A percentile compares a stretch with the other conserved stretches of the same genome.
phyloP scores from a whole-genome alignment of 1,140 invertebrate genomes.

The Apis laboriosa region DNA sequence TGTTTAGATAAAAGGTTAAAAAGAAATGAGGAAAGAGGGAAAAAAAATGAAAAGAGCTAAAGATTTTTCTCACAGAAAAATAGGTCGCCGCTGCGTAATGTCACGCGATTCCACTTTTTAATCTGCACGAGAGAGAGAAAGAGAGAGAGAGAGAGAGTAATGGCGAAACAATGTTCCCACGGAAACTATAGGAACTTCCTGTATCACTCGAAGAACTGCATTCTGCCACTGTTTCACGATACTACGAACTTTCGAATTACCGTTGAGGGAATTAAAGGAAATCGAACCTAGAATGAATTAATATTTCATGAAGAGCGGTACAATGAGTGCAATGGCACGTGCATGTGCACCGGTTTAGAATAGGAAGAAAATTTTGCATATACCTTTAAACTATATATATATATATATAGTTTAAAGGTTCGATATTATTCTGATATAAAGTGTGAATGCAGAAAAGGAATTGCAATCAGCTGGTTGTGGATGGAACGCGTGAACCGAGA shows the following conservation, averaged over 20 bases:
- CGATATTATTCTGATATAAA: not conserved
- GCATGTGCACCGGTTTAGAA: not conserved
- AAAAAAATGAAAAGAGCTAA: not conserved
- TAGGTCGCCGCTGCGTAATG: not conserved
- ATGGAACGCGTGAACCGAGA: conserved; percentile 35
- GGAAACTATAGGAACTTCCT: conserved; percentile 9
- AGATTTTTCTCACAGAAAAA: not conserved
- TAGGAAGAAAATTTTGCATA: not conserved
- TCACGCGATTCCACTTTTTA: conserved; percentile 19
- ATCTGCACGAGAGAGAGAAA: not conserved
- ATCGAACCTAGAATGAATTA: not conserved
- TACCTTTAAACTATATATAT: no score
- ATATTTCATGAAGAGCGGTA: not conserved
- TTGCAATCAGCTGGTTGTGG: conserved; percentile 29
- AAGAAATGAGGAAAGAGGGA: not conserved
- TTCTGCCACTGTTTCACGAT: not conserved
- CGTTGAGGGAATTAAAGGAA: not conserved
- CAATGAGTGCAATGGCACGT: not conserved
- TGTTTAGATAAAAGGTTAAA: no score
- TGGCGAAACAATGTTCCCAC: conserved; percentile 22
- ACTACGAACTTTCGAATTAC: not conserved
- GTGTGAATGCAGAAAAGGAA: conserved; percentile 19
- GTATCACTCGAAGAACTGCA: not conserved
- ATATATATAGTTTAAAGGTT: not conserved
- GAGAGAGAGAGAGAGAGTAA: not conserved